A percentile compares a stretch with the other conserved stretches of the same genome.
phyloP scores from a whole-genome alignment of 2,797 vertebrate genomes.

The Aphelocoma californica region DNA sequence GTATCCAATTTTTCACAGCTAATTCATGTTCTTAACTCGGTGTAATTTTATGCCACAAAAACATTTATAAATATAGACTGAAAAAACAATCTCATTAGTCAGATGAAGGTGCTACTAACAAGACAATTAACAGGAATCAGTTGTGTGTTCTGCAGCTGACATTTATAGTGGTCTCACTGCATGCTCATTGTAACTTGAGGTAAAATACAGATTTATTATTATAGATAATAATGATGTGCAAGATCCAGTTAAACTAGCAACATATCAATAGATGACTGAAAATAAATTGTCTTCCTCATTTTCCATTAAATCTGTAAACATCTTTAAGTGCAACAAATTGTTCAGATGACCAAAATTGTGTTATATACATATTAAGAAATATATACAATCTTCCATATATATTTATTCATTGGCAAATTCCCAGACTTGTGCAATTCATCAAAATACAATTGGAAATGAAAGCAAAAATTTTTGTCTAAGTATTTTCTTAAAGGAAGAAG shows the following conservation, averaged over 20 bases:
- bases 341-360: neutral
- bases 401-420: neutral
- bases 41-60: neutral
- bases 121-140: neutral
- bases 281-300: neutral
- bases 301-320: conserved; percentile 10
- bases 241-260: neutral
- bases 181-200: neutral
- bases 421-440: neutral
- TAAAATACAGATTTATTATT: conserved; percentile 21
- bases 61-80: neutral
- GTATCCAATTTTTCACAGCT: neutral
- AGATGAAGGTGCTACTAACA: neutral
- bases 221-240: neutral
- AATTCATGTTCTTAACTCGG: neutral
- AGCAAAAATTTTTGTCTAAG: neutral
- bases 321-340: neutral
- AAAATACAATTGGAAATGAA: neutral
- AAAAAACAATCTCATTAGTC: neutral
- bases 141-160: neutral
- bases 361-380: conserved; percentile 18
- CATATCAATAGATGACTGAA: neutral
- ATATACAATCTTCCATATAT: neutral
- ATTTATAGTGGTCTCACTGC: neutral
- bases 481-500: neutral